These are phyloP conservation scores for Clarias gariepinus DNA, from an alignment of 2,113 vertebrate genomes.

Conservation along the genomic window DNA sequence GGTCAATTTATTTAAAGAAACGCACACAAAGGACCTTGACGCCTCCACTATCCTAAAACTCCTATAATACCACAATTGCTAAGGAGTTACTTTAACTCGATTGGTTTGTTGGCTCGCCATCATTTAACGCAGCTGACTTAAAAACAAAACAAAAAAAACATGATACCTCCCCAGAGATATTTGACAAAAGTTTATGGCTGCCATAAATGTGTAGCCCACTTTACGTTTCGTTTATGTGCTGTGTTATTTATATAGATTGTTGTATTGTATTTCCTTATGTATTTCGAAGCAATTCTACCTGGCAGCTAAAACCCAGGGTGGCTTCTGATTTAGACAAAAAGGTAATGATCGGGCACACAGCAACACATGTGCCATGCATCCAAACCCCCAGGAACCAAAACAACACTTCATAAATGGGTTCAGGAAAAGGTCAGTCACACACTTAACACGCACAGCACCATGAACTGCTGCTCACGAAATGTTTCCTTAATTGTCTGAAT, in stretches of 20 bases:
- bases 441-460: slow-evolving; percentile 55
- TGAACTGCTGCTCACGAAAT: slow-evolving; percentile 51
- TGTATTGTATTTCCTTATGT: not conserved
- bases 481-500: slow-evolving; percentile 60
- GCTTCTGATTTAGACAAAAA: not conserved
- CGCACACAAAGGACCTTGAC: not conserved
- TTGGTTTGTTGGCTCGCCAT: slow-evolving; percentile 19
- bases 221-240: not conserved
- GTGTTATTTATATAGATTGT: not conserved
- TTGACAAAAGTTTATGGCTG: slow-evolving; percentile 18
- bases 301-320: not conserved
- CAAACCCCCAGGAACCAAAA: slow-evolving; percentile 41
- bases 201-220: not conserved
- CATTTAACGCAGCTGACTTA: not conserved
- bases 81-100: slow-evolving; percentile 9
- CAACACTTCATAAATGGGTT: slow-evolving; percentile 59
- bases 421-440: slow-evolving; percentile 56
- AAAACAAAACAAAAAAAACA: not conserved
- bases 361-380: slow-evolving; percentile 16
- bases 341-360: slow-evolving; percentile 14
- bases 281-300: not conserved
- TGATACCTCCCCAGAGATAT: not conserved
- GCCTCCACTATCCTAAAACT: not conserved
- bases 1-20: not conserved
- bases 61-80: not conserved